Percentiles rank a stretch among this genome's conserved stretches.
Evolutionary conservation across 2,888 invertebrate species (phyloP).

Genomic region (Ptychoptera contaminata): DNA sequence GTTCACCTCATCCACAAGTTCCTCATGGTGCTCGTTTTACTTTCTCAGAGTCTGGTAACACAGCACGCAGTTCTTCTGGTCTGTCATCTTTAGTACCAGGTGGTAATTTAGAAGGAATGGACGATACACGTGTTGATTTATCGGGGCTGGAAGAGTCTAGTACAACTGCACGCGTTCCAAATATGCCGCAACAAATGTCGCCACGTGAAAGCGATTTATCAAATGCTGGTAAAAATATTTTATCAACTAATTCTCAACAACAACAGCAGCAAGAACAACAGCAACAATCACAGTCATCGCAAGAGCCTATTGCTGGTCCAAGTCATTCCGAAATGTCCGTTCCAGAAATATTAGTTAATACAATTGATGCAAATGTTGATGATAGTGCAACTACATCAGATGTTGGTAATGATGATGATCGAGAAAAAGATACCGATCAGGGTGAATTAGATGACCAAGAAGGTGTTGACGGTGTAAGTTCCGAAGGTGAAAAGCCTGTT

Average conservation of each 20-base stretch:
- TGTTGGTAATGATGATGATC: constrained; percentile 24
- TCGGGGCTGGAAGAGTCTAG: constrained; percentile 32
- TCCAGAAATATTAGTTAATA: constrained; percentile 11
- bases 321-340: constrained; percentile 10
- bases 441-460: constrained; percentile 24
- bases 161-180: constrained; percentile 46
- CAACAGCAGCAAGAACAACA: constrained; percentile 18
- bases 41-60: constrained; percentile 39
- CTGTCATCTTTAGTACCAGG: constrained; percentile 9
- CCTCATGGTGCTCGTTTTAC: constrained; percentile 45
- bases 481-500: constrained; percentile 44
- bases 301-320: constrained; percentile 19
- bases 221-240: constrained; percentile 4
- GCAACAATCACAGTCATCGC: constrained; percentile 19
- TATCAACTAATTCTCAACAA: constrained; percentile 17
- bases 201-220: constrained; percentile 20
- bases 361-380: neutral
- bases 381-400: constrained; percentile 34
- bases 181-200: constrained; percentile 47
- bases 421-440: constrained; percentile 18
- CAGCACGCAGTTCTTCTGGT: constrained; percentile 21
- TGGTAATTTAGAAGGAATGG: constrained; percentile 47
- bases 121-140: constrained; percentile 59
- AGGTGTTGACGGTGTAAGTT: constrained; percentile 36
- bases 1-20: constrained; percentile 73